Base-by-base conservation (phyloP, 2,113 vertebrate genomes). In the Mixornis gularis region DNA sequence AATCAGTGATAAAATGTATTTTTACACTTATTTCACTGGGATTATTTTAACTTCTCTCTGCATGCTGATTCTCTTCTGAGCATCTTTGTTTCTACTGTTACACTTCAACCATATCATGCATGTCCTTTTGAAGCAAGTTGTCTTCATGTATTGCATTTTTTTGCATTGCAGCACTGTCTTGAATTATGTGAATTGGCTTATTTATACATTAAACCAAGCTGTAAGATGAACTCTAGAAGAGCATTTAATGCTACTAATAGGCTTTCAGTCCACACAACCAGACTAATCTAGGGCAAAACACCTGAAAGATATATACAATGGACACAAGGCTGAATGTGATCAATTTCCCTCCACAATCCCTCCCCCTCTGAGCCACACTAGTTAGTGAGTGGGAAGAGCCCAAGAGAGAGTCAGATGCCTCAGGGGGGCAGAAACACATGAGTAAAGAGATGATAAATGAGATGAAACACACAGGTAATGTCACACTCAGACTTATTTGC, bases 81-180 rank as follows among this genome's bases (percentile, higher is more conserved):
- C 12, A 18, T 59, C 52, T 83, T 58, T 88, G 22, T 79, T 77
- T 73, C 76, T 58, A 9, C 59, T 10, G 0, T 52, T 53, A 26
- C 32, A 20, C 48, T 66, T 85, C 16, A 60, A 26, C 21, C 52
- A 32, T 21, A 64, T 27, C 0, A 0, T 29, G 26, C 7, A 3
- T 15, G 3, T 49, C 27, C 10, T 85, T 87, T 46, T 44, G 38
- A 79, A 82, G 30, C 12, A 46, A 65, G 55, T 27, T 62, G 22
- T 21, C 38, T 40, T 43, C 43, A 21, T 30, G 76, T 85, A 51
- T 40, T 0, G 1, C 19, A 29, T 46, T 79, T 60, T 51, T 49
- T 87, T 69, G 27, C 53, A 38, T 36, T 64, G 19, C 79, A 85
- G 21, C 62, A 29, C 12, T 60, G 9, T 22, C 70, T 60, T 48